Evolutionary conservation across 2,797 vertebrate genomes (phyloP), one percentile per base, ranked within the genome.

Genomic region (Leucoraja ocellata): DNA sequence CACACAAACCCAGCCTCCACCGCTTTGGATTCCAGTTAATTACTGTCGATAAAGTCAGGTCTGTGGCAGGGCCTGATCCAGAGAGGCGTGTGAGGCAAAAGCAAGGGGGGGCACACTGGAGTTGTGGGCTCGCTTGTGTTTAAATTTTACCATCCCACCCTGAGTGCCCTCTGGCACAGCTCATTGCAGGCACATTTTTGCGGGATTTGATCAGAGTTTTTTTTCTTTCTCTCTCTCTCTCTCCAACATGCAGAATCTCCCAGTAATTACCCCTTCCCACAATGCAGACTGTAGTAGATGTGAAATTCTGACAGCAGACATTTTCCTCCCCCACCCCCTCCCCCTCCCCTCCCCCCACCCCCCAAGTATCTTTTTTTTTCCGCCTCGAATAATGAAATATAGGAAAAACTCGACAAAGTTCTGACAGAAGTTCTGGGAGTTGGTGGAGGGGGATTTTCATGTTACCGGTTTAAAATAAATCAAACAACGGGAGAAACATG

Each of bases 91-190:
- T 23, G 54, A 63, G 9, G 61, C 58, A 14, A 32, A 63, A 86
- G 83, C 58, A 32, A 32, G 58, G 46, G 46, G 46, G 46, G 46
- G 46, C 2, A 14, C n/a, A 3, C 14, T 36, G 65, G 28, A 68
- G 68, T 36, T 88, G 63, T 88, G 84, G 63, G n/a, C 61, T 88
- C 61, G 16, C 36, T 88, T 88, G 46, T 88, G 84, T 88, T 91
- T 74, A 74, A 91, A 91, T 74, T 16, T 74, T 91, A 71, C 90
- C 90, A 61, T 11, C 90, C 71, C 36, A 23, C 90, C 46, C 46
- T 91, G 90, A 91, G 68, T 91, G 68, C 90, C 71, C 65, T 91
- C 39, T 91, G 90, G 90, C 90, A 91, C 68, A 91, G 14, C 68
- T 28, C 46, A 54, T 4, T 54, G 54, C 68, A 91, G 71, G 90